Evolutionary conservation across 2,888 invertebrate species (phyloP), one percentile per base, ranked within the genome.

Genomic region (Strigamia maritima): DNA sequence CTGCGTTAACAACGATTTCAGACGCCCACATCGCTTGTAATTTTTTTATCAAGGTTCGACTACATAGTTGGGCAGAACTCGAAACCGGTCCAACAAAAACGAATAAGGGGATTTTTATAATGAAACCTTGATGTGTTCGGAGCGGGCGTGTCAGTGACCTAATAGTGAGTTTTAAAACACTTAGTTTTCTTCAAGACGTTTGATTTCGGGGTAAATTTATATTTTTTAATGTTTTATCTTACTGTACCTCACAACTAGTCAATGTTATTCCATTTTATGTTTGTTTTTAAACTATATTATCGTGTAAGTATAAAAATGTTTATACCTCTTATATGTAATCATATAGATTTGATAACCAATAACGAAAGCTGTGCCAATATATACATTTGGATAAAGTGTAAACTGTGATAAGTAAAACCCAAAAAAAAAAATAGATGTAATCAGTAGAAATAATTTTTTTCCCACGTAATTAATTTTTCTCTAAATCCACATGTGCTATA

Each of bases 111-210:
- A 26, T 65, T 24, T 65, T 65, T 65, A 65, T 26, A 26, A 65
- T 6, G 65, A 26, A 65, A 65, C 65, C 65, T 65, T 65, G 49
- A 19, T 49, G 65, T 65, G 26, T 24, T 26, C 28, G 24, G 24
- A 65, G 12, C 28, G 26, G 65, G 65, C 65, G 65, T 65, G 65
- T 65, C 65, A 65, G 65, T 65, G 65, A 65, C 65, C 65, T 65
- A 65, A 65, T 65, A 65, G 65, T 65, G 65, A 65, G 65, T 65
- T 65, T 49, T 14, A 14, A 40, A 26, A 65, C 26, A 26, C 6
- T 12, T 8, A 10, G 24, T 65, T 65, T 8, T 65, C 3, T 65
- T 65, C 12, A 65, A 65, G 26, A 3, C 4, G 28, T 26, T 60
- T 60, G 19, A 65, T 16, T 65, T 22, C 2, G 19, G 65, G 65